Conservation (phyloP, 1,140 invertebrate species). For the Microplitis demolitor region DNA sequence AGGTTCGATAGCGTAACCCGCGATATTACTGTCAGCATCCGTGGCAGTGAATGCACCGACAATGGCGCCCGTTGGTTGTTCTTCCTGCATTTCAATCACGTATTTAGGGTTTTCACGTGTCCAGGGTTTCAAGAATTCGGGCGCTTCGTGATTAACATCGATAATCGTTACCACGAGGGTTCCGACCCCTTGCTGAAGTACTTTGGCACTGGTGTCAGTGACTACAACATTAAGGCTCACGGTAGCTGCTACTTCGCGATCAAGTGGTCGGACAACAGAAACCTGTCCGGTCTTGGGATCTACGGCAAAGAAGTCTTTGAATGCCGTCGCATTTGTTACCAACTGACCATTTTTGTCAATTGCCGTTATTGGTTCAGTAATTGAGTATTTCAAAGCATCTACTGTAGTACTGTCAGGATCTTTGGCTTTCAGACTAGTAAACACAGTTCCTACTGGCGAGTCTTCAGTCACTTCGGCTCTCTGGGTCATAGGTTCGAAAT, state of each 20-base stretch:
- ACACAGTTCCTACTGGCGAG: conserved; percentile 72
- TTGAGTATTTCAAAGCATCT: conserved; percentile 73
- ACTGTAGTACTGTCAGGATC: conserved; percentile 80
- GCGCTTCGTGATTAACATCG: conserved; percentile 74
- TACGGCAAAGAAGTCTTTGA: conserved; percentile 74
- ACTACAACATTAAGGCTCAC: conserved; percentile 79
- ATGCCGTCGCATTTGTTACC: conserved; percentile 60
- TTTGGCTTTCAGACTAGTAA: conserved; percentile 75
- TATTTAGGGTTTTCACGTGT: conserved; percentile 72
- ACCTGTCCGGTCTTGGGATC: conserved; percentile 74
- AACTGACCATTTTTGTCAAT: conserved; percentile 82
- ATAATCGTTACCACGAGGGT: conserved; percentile 84
- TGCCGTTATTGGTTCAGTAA: conserved; percentile 75
- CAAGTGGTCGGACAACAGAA: conserved; percentile 68
- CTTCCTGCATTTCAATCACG: conserved; percentile 77
- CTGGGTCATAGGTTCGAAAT: conserved; percentile 81
- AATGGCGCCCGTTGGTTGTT: conserved; percentile 80
- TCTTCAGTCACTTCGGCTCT: conserved; percentile 83
- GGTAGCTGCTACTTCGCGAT: conserved; percentile 74
- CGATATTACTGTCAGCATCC: conserved; percentile 83
- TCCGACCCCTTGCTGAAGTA: conserved; percentile 78
- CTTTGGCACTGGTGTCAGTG: conserved; percentile 78
- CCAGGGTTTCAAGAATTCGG: conserved; percentile 74
- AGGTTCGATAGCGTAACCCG: conserved; percentile 74
- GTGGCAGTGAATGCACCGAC: conserved; percentile 80